Base-by-base conservation (phyloP, 2,888 invertebrate species). In the Lepidonotus clava region DNA sequence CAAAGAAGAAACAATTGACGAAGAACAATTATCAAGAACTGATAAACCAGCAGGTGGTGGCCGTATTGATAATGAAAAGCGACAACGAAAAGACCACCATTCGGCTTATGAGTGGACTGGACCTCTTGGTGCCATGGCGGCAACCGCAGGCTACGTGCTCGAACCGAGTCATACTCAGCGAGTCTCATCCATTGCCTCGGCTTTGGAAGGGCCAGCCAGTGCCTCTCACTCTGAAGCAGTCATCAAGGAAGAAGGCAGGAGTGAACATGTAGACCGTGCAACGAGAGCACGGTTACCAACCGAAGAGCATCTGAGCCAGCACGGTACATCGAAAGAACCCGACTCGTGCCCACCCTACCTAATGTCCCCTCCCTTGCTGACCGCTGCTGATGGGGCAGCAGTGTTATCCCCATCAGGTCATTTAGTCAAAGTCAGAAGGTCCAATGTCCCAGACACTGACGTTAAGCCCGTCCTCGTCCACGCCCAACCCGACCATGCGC, bases 381-480 rank as follows among this genome's bases (percentile, higher is more conserved):
- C 34, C 1, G 71, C 71, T 11, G 66, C 8, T 11, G 46, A 66
- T 1, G 14, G 66, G 28, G 32, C 66, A 28, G 66, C 32, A 32
- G n/a, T 32, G 18, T 32, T 32, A 6, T 24, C 66, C 32, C 14
- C 66, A 66, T 4, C 56, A 56, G 66, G 14, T 2, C 28, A 28
- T n/a, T n/a, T n/a, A n/a, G n/a, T n/a, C n/a, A n/a, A n/a, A n/a
- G n/a, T n/a, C n/a, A n/a, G n/a, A n/a, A n/a, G n/a, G n/a, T n/a
- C n/a, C n/a, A 66, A 14, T 4, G 18, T 24, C 5, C n/a, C 71
- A 38, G 36, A 46, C 46, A n/a, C 24, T 6, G 80, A 80, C 24
- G 80, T 80, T 1, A 80, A 80, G 80, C 80, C 80, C 28, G 80
- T 80, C 46, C 32, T 80, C 11, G 80, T 80, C 14, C 14, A 40